Conservation (phyloP, 2,797 vertebrate genomes). For the Pseudochirops cupreus region DNA sequence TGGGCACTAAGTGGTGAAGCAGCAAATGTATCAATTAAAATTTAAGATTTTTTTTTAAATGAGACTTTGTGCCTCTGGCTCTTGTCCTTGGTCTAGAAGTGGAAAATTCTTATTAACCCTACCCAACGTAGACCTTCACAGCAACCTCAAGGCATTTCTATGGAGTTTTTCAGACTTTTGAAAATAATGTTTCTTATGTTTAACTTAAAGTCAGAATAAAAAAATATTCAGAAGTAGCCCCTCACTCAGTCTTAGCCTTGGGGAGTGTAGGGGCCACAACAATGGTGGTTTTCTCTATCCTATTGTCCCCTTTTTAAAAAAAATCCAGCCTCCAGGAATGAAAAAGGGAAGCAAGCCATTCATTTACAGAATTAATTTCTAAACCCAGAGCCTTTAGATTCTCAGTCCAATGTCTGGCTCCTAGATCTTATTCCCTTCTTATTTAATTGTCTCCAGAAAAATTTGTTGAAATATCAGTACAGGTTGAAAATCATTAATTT, state of each 20-base stretch:
- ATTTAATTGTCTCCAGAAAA: conserved; percentile 48
- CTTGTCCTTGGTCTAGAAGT: conserved; percentile 35
- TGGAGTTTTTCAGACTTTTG: conserved; percentile 74
- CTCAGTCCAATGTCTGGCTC: not conserved
- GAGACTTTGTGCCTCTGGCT: not conserved
- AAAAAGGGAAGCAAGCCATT: not conserved
- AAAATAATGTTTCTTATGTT: conserved; percentile 77
- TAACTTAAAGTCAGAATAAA: conserved; percentile 72
- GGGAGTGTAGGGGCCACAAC: conserved; percentile 4
- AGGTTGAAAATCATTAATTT: conserved; percentile 40
- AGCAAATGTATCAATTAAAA: not conserved
- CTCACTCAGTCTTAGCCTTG: conserved; percentile 50
- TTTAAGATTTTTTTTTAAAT: not conserved
- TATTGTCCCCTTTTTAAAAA: conserved; percentile 30
- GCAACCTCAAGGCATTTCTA: conserved; percentile 67
- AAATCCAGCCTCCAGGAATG: conserved; percentile 24
- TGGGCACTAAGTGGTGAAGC: not conserved
- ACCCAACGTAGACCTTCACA: conserved; percentile 64
- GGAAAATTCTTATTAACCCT: conserved; percentile 75
- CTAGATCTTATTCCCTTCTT: conserved; percentile 1
- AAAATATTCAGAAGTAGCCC: conserved; percentile 60
- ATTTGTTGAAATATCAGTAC: not conserved
- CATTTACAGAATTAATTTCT: not conserved
- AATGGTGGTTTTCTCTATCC: not conserved
- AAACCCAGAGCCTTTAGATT: not conserved